A percentile compares a stretch with the other conserved stretches of the same genome.
Conservation (phyloP, 2,888 invertebrate genomes). For the Plagiodera versicolora region DNA sequence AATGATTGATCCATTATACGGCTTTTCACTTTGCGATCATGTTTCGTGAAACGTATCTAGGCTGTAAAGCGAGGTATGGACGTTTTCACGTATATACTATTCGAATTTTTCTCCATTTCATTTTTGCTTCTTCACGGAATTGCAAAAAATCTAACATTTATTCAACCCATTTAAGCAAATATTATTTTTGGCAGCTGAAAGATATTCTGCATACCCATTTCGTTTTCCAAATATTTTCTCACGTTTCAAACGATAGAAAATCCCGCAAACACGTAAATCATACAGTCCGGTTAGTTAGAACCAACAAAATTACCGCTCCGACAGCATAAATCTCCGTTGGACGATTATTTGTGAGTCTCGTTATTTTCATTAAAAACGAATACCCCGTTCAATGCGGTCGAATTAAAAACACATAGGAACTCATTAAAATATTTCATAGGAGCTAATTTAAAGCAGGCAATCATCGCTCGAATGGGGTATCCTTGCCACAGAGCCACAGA, state of each 20-base stretch:
- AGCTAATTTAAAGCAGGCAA: conserved; percentile 51
- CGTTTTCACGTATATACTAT: no score
- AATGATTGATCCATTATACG: no score
- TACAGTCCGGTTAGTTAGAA: conserved; percentile 16
- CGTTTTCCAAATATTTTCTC: neutral
- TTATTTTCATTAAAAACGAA: conserved; percentile 39
- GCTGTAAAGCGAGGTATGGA: no score
- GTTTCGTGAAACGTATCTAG: no score
- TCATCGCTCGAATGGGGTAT: conserved; percentile 38
- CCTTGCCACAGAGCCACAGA: conserved; percentile 14
- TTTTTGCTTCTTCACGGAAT: no score
- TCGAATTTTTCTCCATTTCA: no score
- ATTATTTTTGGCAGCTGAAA: no score
- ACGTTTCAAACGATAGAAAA: no score
- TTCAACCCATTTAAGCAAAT: no score
- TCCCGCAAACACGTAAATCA: conserved; percentile 4
- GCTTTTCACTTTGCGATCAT: no score
- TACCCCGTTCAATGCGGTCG: conserved; percentile 34
- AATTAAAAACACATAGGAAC: conserved; percentile 47
- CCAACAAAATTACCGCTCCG: conserved; percentile 15
- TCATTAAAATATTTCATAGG: conserved; percentile 52
- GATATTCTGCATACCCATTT: no score
- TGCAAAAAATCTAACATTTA: no score
- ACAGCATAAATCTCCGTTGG: conserved; percentile 28
- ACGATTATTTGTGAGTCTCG: conserved; percentile 24